These are phyloP conservation scores for Nesoenas mayeri DNA, from an alignment of 2,113 vertebrate genomes.

Conservation along the genomic window DNA sequence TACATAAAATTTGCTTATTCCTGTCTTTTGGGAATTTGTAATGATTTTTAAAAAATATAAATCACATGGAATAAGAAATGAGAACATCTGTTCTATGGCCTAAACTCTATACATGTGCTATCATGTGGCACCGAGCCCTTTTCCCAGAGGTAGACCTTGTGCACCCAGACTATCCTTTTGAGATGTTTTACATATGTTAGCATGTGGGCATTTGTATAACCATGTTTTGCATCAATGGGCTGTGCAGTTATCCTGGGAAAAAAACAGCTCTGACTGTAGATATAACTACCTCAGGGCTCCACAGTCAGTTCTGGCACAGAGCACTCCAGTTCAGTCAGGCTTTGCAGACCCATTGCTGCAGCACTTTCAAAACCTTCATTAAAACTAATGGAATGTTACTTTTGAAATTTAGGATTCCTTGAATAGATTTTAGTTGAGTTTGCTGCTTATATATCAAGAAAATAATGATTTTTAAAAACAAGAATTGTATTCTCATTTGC, in stretches of 20 bases:
- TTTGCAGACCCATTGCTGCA: conserved; percentile 12
- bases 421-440: conserved; percentile 8
- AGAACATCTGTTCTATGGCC: conserved; percentile 1
- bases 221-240: conserved; percentile 2
- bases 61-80: not conserved
- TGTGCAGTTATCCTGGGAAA: conserved; percentile 46
- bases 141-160: conserved; percentile 16
- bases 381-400: conserved; percentile 40
- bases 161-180: conserved; percentile 11
- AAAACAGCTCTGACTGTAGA: not conserved
- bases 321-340: not conserved
- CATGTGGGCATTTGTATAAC: conserved; percentile 25
- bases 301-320: not conserved
- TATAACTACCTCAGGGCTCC: conserved; percentile 13
- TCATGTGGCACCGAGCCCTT: conserved; percentile 29
- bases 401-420: not conserved
- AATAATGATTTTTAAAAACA: not conserved
- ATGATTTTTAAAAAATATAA: not conserved
- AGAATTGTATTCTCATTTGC: conserved; percentile 18
- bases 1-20: not conserved
- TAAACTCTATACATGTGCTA: not conserved
- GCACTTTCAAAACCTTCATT: conserved; percentile 6
- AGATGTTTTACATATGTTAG: conserved; percentile 47
- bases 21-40: not conserved
- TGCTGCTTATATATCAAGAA: not conserved